A percentile compares a stretch with the other conserved stretches of the same genome.
These are phyloP conservation scores for Acomys russatus DNA, from an alignment of 2,797 vertebrate genomes.

Conservation along the genomic window DNA sequence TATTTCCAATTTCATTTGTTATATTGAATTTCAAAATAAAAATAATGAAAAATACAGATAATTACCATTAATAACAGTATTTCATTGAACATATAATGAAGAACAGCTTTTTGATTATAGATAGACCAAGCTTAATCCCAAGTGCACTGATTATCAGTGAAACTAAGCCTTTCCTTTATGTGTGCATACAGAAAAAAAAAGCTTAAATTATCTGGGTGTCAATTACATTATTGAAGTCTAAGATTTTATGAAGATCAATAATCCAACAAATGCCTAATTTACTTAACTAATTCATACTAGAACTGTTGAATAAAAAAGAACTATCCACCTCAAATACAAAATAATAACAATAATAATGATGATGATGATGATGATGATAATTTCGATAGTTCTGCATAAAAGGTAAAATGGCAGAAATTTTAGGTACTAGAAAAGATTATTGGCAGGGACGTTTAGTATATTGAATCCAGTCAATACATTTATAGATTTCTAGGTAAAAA, in stretches of 20 bases:
- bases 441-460: not conserved
- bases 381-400: slow-evolving; percentile 28
- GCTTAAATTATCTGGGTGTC: slow-evolving; percentile 19
- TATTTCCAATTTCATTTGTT: slow-evolving; percentile 43
- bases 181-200: slow-evolving; percentile 17
- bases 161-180: slow-evolving; percentile 48
- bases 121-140: not conserved
- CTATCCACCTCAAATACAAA: not conserved
- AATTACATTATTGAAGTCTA: not conserved
- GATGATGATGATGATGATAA: not conserved
- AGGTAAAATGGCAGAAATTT: slow-evolving; percentile 41
- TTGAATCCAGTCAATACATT: slow-evolving; percentile 39
- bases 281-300: slow-evolving; percentile 36
- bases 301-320: slow-evolving; percentile 36
- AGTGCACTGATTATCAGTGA: slow-evolving; percentile 31
- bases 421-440: slow-evolving; percentile 48
- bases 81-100: slow-evolving; percentile 14
- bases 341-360: not conserved
- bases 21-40: slow-evolving; percentile 42
- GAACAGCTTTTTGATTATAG: slow-evolving; percentile 44
- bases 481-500: slow-evolving; percentile 43
- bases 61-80: slow-evolving; percentile 29
- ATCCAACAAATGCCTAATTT: not conserved
- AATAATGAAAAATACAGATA: slow-evolving; percentile 20
- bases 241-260: slow-evolving; percentile 32